These are phyloP conservation scores for Eristalis intricaria DNA, from an alignment of 2,888 invertebrate species.

Conservation along the genomic window DNA sequence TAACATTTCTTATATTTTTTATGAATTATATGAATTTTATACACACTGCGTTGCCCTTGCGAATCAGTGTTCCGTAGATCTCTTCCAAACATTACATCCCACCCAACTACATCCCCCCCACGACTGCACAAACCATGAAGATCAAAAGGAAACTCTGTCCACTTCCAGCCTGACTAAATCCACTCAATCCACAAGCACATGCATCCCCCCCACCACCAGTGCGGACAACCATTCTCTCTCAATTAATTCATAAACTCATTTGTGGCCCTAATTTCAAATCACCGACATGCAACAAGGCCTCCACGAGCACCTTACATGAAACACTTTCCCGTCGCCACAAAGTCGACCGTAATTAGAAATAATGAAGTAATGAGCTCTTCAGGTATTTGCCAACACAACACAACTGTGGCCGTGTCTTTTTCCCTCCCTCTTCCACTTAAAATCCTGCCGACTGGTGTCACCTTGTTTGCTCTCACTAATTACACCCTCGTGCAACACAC, in stretches of 20 bases:
- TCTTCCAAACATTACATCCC: too few relatives aligned
- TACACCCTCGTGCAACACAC: constrained; percentile 7
- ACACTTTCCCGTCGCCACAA: not conserved
- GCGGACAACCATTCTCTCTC: not conserved
- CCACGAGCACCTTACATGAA: not conserved
- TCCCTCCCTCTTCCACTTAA: not conserved
- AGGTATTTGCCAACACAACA: constrained; percentile 7
- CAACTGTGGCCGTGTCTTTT: not conserved
- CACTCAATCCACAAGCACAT: not conserved
- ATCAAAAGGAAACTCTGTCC: not conserved
- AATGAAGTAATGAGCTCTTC: constrained; percentile 26
- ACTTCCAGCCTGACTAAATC: not conserved
- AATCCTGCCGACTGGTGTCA: constrained; percentile 1
- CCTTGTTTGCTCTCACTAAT: constrained; percentile 39
- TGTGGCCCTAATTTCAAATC: not conserved
- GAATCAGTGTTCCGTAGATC: too few relatives aligned
- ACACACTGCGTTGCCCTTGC: too few relatives aligned
- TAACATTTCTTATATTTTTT: too few relatives aligned
- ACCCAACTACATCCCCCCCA: too few relatives aligned
- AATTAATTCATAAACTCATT: constrained; percentile 1
- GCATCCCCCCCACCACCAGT: not conserved
- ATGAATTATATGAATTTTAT: too few relatives aligned
- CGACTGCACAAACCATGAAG: not conserved
- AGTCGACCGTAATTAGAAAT: constrained; percentile 7
- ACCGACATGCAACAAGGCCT: not conserved